Percentiles rank a stretch among this genome's conserved stretches.
phyloP scores from a whole-genome alignment of 1,140 invertebrate species.

The Venturia canescens region DNA sequence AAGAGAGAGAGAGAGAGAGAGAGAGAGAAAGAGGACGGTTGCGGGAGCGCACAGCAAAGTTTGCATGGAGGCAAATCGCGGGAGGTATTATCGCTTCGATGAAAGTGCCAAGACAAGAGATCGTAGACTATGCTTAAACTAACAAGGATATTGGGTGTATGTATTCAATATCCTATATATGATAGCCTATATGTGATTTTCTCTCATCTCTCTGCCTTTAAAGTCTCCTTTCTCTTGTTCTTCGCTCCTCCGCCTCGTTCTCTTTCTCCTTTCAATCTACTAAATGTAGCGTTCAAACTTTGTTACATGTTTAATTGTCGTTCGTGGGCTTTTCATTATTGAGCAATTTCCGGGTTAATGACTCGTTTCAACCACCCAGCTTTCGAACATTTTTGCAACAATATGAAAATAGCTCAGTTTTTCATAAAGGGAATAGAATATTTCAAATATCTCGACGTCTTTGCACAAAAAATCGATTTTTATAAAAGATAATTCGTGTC shows the following conservation, averaged over 20 bases:
- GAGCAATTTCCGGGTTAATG: slow-evolving; percentile 28
- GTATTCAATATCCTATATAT: neutral
- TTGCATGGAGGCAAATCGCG: slow-evolving; percentile 36
- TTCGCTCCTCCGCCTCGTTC: neutral
- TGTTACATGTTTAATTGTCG: slow-evolving; percentile 38
- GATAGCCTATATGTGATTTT: neutral
- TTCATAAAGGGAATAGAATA: too few relatives aligned
- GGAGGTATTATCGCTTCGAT: slow-evolving; percentile 42
- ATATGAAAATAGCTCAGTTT: too few relatives aligned
- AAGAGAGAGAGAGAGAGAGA: slow-evolving; percentile 6
- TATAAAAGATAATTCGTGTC: too few relatives aligned
- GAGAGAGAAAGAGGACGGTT: neutral
- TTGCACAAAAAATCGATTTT: too few relatives aligned
- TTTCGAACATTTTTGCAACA: neutral
- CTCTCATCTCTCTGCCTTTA: neutral
- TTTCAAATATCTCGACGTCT: too few relatives aligned
- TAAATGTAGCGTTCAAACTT: slow-evolving; percentile 26
- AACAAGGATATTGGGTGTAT: slow-evolving; percentile 25
- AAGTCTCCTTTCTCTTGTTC: slow-evolving; percentile 13
- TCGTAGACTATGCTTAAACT: slow-evolving; percentile 24
- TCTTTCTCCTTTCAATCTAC: slow-evolving; percentile 30
- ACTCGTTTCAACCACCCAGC: neutral
- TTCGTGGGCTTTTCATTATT: slow-evolving; percentile 11
- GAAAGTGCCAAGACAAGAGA: slow-evolving; percentile 24
- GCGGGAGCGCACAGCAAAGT: neutral